Percentiles rank a stretch among this genome's conserved stretches.
These are phyloP conservation scores for Squalus acanthias DNA, from an alignment of 2,797 vertebrate species.

Conservation along the genomic window DNA sequence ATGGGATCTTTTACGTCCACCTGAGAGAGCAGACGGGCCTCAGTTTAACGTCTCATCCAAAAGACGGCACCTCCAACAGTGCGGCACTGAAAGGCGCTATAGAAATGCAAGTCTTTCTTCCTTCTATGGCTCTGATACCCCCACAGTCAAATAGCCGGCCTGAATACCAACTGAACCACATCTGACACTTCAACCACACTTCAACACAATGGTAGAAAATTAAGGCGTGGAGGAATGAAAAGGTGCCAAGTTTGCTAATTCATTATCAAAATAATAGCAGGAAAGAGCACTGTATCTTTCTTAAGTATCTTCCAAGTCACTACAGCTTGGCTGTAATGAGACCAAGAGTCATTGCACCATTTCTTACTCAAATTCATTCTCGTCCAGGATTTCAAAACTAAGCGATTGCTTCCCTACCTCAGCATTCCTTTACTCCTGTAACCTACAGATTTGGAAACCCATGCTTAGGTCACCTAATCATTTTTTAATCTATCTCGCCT, in stretches of 20 bases:
- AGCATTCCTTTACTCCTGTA: not conserved
- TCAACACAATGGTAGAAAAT: not conserved
- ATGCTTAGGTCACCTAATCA: not conserved
- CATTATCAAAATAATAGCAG: not conserved
- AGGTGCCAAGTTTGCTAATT: not conserved
- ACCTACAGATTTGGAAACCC: not conserved
- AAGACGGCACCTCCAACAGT: too few species aligned
- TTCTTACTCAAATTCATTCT: not conserved
- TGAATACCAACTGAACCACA: too few species aligned
- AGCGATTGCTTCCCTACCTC: not conserved
- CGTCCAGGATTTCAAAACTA: not conserved
- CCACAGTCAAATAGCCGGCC: too few species aligned
- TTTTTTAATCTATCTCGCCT: not conserved
- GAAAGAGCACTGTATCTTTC: too few species aligned
- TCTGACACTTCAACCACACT: too few species aligned
- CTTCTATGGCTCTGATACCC: too few species aligned
- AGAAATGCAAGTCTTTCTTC: too few species aligned
- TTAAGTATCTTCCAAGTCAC: too few species aligned
- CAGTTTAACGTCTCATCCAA: too few species aligned
- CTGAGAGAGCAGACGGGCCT: too few species aligned
- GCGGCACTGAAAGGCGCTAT: too few species aligned
- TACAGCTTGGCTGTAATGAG: not conserved
- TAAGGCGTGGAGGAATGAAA: not conserved
- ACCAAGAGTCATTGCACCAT: not conserved
- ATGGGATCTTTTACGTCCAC: too few species aligned